A percentile compares a stretch with the other conserved stretches of the same genome.
Conservation (phyloP, 2,888 invertebrate species). For the Tineola bisselliella region DNA sequence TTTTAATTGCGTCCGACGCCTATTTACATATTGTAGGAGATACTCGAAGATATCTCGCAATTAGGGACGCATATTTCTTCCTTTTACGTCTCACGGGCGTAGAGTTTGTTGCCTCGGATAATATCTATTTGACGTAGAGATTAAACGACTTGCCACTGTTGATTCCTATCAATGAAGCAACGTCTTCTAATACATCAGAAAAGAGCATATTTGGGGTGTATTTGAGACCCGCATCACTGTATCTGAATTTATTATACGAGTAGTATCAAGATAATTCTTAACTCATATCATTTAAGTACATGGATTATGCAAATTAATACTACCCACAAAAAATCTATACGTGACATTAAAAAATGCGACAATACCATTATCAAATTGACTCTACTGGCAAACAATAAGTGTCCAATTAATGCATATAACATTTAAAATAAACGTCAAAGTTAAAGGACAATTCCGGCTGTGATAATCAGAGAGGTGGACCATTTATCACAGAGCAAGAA, state of each 20-base stretch:
- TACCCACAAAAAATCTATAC: neutral
- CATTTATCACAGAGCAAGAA: slow-evolving; percentile 6
- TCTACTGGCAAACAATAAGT: neutral
- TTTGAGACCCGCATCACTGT: neutral
- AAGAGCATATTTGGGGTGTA: neutral
- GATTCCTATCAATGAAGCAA: neutral
- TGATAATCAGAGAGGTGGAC: slow-evolving; percentile 4
- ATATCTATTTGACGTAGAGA: slow-evolving; percentile 54
- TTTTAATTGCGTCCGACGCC: slow-evolving; percentile 63
- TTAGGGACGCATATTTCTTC: slow-evolving; percentile 58
- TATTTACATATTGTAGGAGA: slow-evolving; percentile 64
- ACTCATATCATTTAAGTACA: neutral
- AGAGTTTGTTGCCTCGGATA: slow-evolving; percentile 43
- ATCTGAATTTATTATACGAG: neutral
- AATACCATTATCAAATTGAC: neutral
- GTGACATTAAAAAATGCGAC: neutral
- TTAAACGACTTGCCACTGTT: slow-evolving; percentile 34
- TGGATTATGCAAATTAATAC: neutral
- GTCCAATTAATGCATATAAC: neutral
- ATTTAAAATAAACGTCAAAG: neutral
- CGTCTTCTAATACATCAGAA: neutral
- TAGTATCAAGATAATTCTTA: neutral
- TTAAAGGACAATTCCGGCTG: neutral
- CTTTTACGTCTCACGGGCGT: slow-evolving; percentile 48
- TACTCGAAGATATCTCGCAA: slow-evolving; percentile 60